Evolutionary conservation across 2,797 vertebrate species (phyloP), one percentile per base, ranked within the genome.

Genomic region (Natrix natrix): DNA sequence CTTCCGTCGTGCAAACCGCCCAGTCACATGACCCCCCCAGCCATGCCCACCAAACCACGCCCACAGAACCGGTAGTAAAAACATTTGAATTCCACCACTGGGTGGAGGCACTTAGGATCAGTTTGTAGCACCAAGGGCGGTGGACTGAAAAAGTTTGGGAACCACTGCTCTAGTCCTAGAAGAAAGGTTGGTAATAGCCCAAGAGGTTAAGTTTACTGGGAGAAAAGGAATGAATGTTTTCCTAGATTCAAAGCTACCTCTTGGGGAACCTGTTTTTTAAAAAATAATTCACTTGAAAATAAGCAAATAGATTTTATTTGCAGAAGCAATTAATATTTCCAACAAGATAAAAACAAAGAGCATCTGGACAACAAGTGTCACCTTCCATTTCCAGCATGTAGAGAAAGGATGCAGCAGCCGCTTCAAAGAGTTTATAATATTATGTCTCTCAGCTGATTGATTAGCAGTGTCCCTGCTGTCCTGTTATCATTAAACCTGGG

Each of bases 371-470:
- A 83, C 26, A 89, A 37, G 66, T 54, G 89, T 48, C 66, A 90
- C 13, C 26, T 56, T 89, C 87, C 57, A 66, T 89, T 91, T 91
- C 52, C 89, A 93, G 52, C 61, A 22, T 48, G 8, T 17, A 88
- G 22, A 74, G 43, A 83, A 43, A 43, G 86, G 56, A 78, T 88
- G 69, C 52, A 20, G 86, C 93, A 43, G 8, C 87, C 11, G 32
- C 66, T 88, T 88, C 89, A 52, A 66, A 92, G 32, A 26, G 13
- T 57, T 91, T 92, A 56, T 92, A 92, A 91, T 88, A 88, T 94
- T 88, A 91, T 74, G 83, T 87, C 69, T 61, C 86, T 86, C 24
- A 43, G n/a, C 32, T 88, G 89, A 92, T n/a, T 59, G 86, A 88
- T 86, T 48, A 52, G 86, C 20, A 57, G 86, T 32, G 28, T 86